Conservation (phyloP, 2,888 invertebrate species). For the Parnassius apollo region DNA sequence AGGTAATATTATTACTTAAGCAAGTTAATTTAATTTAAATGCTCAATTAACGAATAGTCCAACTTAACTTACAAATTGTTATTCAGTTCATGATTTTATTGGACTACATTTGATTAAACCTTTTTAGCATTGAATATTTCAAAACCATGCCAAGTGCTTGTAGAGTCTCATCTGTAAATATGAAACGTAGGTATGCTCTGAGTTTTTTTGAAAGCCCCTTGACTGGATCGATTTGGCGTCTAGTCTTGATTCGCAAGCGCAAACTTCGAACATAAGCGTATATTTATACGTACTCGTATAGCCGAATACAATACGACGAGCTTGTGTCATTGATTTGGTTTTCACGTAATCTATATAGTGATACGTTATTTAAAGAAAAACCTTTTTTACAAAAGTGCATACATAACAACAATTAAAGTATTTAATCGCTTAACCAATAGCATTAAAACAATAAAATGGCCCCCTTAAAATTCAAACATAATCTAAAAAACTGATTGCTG, state of each 20-base stretch:
- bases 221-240: constrained; percentile 21
- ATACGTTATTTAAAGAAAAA: no score
- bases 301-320: constrained; percentile 8
- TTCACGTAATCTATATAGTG: constrained; percentile 6
- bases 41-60: no score
- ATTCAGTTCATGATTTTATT: no score
- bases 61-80: no score
- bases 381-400: no score
- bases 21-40: constrained; percentile 1
- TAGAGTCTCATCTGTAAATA: neutral
- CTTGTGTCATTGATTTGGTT: constrained; percentile 18
- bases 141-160: neutral
- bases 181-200: neutral
- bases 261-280: constrained; percentile 10
- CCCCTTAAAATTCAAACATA: no score
- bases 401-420: no score
- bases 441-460: no score
- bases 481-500: no score
- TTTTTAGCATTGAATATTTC: neutral
- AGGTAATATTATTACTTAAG: constrained; percentile 26
- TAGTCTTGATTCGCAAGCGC: constrained; percentile 22
- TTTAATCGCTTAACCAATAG: no score
- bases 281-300: constrained; percentile 2
- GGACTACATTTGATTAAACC: neutral
- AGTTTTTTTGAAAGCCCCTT: constrained; percentile 2